phyloP scores from a whole-genome alignment of 2,113 vertebrate genomes.

The Albula glossodonta region DNA sequence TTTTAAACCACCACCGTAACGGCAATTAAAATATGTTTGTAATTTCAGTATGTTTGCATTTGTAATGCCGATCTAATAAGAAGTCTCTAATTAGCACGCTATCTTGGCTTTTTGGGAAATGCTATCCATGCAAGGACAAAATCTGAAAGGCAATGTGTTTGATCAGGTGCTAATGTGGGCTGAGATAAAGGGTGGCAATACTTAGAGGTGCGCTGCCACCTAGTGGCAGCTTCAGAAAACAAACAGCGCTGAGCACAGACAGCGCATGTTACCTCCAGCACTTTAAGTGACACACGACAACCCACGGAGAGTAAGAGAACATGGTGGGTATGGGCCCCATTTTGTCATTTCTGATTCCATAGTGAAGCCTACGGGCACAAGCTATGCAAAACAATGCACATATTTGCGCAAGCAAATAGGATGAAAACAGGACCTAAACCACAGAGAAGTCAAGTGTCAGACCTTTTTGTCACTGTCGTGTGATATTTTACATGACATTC shows the following conservation, averaged over 20 bases:
- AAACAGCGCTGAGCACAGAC: background rate
- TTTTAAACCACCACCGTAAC: slow-evolving; percentile 33
- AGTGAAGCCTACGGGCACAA: too few relatives aligned
- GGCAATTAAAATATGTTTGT: slow-evolving; percentile 45
- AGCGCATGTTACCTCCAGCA: background rate
- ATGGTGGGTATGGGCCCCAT: too few relatives aligned
- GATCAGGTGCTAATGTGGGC: slow-evolving; percentile 29
- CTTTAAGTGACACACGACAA: background rate
- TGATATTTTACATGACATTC: too few relatives aligned
- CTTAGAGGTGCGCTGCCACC: slow-evolving; percentile 60
- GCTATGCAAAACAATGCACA: too few relatives aligned
- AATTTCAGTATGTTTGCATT: slow-evolving; percentile 43
- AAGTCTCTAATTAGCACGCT: slow-evolving; percentile 45
- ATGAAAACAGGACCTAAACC: too few relatives aligned
- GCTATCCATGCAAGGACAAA: slow-evolving; percentile 31
- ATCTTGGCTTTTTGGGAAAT: slow-evolving; percentile 45
- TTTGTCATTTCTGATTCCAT: too few relatives aligned
- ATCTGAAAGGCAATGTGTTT: slow-evolving; percentile 23
- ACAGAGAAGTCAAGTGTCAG: too few relatives aligned
- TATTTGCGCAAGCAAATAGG: too few relatives aligned
- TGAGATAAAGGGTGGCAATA: slow-evolving; percentile 26
- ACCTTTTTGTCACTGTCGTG: too few relatives aligned
- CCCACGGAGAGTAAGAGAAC: too few relatives aligned
- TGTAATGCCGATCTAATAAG: slow-evolving; percentile 44
- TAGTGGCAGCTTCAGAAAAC: slow-evolving; percentile 49